Percentiles rank a stretch among this genome's conserved stretches.
These are phyloP conservation scores for Scophthalmus maximus DNA, from an alignment of 2,113 vertebrate genomes.

Conservation along the genomic window DNA sequence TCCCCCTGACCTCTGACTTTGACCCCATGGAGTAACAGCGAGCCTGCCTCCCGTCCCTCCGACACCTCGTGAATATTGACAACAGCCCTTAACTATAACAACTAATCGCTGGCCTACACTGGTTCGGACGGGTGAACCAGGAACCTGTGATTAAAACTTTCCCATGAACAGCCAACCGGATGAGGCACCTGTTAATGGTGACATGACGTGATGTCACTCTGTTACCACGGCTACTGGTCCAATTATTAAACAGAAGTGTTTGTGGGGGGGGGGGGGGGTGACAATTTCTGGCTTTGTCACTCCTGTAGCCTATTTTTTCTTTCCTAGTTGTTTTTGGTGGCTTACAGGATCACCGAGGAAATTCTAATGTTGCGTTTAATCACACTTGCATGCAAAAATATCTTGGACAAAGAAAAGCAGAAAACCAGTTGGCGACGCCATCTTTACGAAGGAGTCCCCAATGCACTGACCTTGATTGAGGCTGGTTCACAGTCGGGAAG, in stretches of 20 bases:
- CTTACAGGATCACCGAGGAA: constrained; percentile 27
- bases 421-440: background rate
- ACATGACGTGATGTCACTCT: constrained; percentile 73
- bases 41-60: constrained; percentile 63
- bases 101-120: constrained; percentile 63
- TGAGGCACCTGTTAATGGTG: constrained; percentile 79
- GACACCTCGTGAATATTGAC: constrained; percentile 78
- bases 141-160: constrained; percentile 70
- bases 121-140: constrained; percentile 26
- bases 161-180: constrained; percentile 65
- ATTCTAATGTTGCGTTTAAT: constrained; percentile 34
- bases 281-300: constrained; percentile 27
- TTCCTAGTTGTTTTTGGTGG: constrained; percentile 55
- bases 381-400: constrained; percentile 16
- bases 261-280: no score
- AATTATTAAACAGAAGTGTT: constrained; percentile 77
- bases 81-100: constrained; percentile 64
- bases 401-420: background rate
- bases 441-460: constrained; percentile 20
- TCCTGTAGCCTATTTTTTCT: constrained; percentile 30
- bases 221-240: constrained; percentile 69
- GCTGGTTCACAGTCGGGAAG: constrained; percentile 36
- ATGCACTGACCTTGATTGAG: constrained; percentile 26
- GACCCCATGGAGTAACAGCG: constrained; percentile 49
- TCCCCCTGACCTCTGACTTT: constrained; percentile 60